Base-by-base conservation (phyloP, 2,888 invertebrate species). In the Molorchus minor region DNA sequence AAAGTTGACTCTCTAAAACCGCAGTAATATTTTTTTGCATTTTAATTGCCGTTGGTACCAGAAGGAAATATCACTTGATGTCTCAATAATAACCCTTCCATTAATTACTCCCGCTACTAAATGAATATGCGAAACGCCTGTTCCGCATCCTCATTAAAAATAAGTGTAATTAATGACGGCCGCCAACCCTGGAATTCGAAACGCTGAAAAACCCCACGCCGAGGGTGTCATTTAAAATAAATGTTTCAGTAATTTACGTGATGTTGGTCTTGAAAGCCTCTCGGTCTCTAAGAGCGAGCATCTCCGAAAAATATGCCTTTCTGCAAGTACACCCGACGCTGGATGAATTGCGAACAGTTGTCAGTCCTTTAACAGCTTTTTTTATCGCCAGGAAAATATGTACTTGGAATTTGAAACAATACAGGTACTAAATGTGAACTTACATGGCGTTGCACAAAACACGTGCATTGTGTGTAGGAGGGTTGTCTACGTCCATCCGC, bases 101-200 rank as follows among this genome's bases (percentile, higher is more conserved):
- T 33, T 33, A 33, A 33, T 33, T 33, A 33, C 12, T n/a, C 33
- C 5, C 10, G 3, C 12, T n/a, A 33, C 33, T 33, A 10, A 10
- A 33, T 33, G 33, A 33, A 33, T 33, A 33, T 33, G 33, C 33
- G 33, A 10, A 33, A 33, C 33, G 33, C 12, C 33, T 33, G 33
- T 33, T 33, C 33, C 12, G 33, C 33, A 33, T 33, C 33, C 33
- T 33, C 33, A 33, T 33, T 33, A 33, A 33, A 33, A 33, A 33
- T 33, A 33, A 33, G 5, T 33, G 33, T 25, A 25, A 25, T 10
- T 33, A n/a, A 33, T 33, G 33, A 33, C 3, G 12, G 33, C 10
- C 10, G 33, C 3, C 12, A 7, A 7, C 33, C 33, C 12, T 12
- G 33, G 12, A n/a, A n/a, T 33, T n/a, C 10, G 12, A 33, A 25